These are phyloP conservation scores for Butorides virescens DNA, from an alignment of 2,113 vertebrate species.

Conservation along the genomic window DNA sequence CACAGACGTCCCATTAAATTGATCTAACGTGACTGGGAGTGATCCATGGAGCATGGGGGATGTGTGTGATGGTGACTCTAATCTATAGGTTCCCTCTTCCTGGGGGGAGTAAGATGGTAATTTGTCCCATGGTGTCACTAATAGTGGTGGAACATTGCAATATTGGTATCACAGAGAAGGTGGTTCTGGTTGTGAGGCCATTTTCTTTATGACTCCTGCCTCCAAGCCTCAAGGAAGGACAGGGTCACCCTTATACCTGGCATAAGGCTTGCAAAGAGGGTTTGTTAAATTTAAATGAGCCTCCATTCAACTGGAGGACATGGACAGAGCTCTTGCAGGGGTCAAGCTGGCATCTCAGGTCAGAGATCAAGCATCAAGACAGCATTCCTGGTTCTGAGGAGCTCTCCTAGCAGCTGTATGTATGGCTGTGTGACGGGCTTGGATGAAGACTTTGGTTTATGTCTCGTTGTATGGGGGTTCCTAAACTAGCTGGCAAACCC, in stretches of 20 bases:
- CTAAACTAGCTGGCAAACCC: not conserved
- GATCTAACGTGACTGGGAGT: not conserved
- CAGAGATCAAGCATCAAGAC: not conserved
- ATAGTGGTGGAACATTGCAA: not conserved
- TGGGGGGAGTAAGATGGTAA: not conserved
- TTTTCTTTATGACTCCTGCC: not conserved
- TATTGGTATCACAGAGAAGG: not conserved
- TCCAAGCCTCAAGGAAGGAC: not conserved
- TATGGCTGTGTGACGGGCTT: not conserved
- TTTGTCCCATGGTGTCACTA: not conserved
- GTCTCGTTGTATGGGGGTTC: not conserved
- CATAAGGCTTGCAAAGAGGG: not conserved
- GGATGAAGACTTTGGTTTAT: not conserved
- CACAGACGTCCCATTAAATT: not conserved
- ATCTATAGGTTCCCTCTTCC: not conserved
- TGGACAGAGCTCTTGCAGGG: not conserved
- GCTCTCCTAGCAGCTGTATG: fast-evolving
- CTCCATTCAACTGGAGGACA: not conserved
- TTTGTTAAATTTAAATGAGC: not conserved
- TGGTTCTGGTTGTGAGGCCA: not conserved
- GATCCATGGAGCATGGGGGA: not conserved
- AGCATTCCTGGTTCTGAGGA: not conserved
- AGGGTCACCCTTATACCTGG: not conserved
- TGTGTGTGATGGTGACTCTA: not conserved
- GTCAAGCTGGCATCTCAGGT: not conserved